Evolutionary conservation across 2,888 invertebrate species (phyloP), one percentile per base, ranked within the genome.

Genomic region (Pammene fasciana): DNA sequence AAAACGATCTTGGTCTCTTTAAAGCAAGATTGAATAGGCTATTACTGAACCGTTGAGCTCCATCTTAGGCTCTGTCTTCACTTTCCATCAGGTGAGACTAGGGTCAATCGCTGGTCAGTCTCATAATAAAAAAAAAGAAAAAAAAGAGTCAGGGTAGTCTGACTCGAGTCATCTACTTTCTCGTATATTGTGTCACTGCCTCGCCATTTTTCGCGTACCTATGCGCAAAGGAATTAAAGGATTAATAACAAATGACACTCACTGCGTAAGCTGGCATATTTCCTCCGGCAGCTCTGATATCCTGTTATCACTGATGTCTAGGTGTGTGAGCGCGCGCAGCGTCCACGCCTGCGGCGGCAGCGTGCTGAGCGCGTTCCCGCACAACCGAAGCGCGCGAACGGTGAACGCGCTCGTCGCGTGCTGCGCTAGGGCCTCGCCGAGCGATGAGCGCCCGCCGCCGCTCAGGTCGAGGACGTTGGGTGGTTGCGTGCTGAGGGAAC

Each of bases 241-340:
- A 26, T 3, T 26, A 26, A 54, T n/a, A 34, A 26, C 1, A 54
- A 34, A 68, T 36, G 41, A 48, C 59, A 88, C 92, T 89, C 76
- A 92, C 92, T 92, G 90, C 55, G 82, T 82, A 34, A 92, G 82
- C 61, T 85, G 93, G 77, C 89, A 92, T 79, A 96, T 94, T 82
- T 95, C 95, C 56, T 93, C 86, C 0, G 96, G 95, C 68, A 96
- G 84, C 71, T 94, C 93, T 65, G 93, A 85, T 74, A 96, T 93
- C 75, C 93, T 93, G 82, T 96, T 96, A 79, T 95, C 94, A 59
- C 95, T 94, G 73, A 96, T 86, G 82, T 96, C 95, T 67, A 96
- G 92, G 70, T 94, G 93, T 48, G 94, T 94, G 72, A 96, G 86
- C 1, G 94, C 90, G n/a, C 88, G 87, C 71, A 96, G 86, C 65